Base-by-base conservation (phyloP, 2,797 vertebrate genomes). In the Malacoctenus gilli region DNA sequence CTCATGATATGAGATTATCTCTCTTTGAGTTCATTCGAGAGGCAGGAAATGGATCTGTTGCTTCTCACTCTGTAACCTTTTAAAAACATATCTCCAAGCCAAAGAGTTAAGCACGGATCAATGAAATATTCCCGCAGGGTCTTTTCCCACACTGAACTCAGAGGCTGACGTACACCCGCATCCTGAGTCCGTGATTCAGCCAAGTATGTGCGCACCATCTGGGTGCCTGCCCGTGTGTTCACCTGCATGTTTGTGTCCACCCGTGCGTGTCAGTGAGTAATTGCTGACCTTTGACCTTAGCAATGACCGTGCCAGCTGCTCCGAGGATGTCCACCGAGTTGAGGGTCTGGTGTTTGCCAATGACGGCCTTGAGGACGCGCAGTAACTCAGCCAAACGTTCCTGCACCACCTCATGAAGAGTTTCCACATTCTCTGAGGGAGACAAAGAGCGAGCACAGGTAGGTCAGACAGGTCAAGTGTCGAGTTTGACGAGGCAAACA, bases 251-350 rank as follows among this genome's bases (percentile, higher is more conserved):
- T 37, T 63, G 31, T 36, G 37, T 54, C 37, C 14, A 5, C 4
- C 8, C 43, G 54, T 39, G 53, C 44, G 37, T 58, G 31, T 1
- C 13, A 3, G 23, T 8, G 4, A 32, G 19, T 28, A 38, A 58
- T 28, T 14, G 65, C 90, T 87, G 51, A 98, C 97, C 96, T 97
- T 98, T 99, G 68, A 98, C 94, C 89, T 98, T 99, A 68, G 95
- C 91, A 48, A 96, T 94, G 84, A 98, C 93, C 1, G 91, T 94
- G 75, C 97, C 96, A 14, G 95, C 95, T 19, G 95, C 94, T 83
- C 94, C 95, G 1, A 98, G 94, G 80, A 98, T 95, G 79, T 96
- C 96, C 49, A 89, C 92, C 0, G 95, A 98, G 89, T 97, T 98
- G 31, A 99, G 91, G 11, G 94, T 92, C 75, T 93, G 95, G 84